Evolutionary conservation across 2,888 invertebrate genomes (phyloP), one percentile per base, ranked within the genome.

Genomic region (Mimumesa dahlbomi): DNA sequence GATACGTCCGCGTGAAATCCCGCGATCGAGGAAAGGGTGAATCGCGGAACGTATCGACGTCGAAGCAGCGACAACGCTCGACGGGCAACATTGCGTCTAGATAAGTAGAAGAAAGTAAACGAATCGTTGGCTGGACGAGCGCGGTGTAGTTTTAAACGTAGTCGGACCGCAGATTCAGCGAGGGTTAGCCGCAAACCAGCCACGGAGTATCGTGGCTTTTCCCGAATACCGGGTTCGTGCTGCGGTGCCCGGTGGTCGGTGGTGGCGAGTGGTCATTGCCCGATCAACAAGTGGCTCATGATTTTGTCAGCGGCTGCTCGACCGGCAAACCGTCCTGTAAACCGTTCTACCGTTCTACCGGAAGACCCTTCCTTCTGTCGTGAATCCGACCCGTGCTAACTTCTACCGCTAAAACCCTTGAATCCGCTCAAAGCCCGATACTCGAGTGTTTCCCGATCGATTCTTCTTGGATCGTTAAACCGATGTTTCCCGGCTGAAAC

Each of bases 261-360:
- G n/a, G n/a, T n/a, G n/a, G n/a, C 73, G 79, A 73, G 71, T 72
- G 85, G 83, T 85, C 84, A 87, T 86, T 83, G 77, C 42, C 45
- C 77, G 78, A 87, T 87, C 88, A 88, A 88, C 88, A 88, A 87
- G 87, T 88, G 87, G 85, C 84, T 86, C 87, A 85, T 88, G 88
- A 88, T 88, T 87, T 86, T 86, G 86, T 88, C 87, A 87, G 85
- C 82, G 81, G 81, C 74, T 74, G 38, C 52, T 21, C 34, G 42
- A 40, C 42, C 40, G 38, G 38, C 40, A 22, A 7, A 43, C 56
- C 38, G 22, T 22, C 25, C 16, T 45, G 31, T 13, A n/a, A 38
- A n/a, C 58, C 38, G 46, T 21, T 19, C 42, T 40, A 57, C 7
- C 18, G 49, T 25, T 29, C 31, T n/a, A 52, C 53, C 31, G 57